These are phyloP conservation scores for Drosophila greeni DNA, from an alignment of 2,888 invertebrate species.

Conservation along the genomic window DNA sequence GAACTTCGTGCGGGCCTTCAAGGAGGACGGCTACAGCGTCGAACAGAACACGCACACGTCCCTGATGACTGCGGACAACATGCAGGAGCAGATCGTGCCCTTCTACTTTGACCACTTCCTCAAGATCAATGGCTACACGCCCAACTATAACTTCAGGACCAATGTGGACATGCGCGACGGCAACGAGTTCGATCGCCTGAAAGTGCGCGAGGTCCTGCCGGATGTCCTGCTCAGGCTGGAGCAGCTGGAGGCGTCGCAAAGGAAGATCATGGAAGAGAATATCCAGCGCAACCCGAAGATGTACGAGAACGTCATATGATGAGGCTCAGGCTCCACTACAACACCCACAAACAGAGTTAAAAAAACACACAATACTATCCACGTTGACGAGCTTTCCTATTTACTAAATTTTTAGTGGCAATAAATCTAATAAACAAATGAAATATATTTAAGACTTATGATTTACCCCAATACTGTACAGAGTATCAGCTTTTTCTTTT, in stretches of 20 bases:
- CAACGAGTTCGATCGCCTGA: constrained; percentile 66
- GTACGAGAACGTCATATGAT: constrained; percentile 73
- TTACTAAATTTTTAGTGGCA: constrained; percentile 5
- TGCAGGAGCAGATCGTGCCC: constrained; percentile 76
- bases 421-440: not conserved
- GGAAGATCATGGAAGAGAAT: constrained; percentile 75
- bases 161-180: constrained; percentile 76
- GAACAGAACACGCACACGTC: constrained; percentile 60
- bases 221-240: constrained; percentile 66
- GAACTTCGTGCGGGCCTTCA: constrained; percentile 76
- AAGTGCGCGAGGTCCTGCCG: constrained; percentile 58
- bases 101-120: constrained; percentile 78
- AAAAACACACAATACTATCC: not conserved
- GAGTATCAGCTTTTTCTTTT: not conserved
- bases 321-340: not conserved
- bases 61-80: constrained; percentile 63
- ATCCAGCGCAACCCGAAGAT: constrained; percentile 76
- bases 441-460: not conserved
- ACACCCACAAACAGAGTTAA: not conserved
- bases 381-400: not conserved
- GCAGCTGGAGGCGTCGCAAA: constrained; percentile 66
- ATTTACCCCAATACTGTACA: not conserved
- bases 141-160: constrained; percentile 77
- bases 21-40: constrained; percentile 63
- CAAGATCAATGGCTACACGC: constrained; percentile 76